These are phyloP conservation scores for Bombus affinis DNA, from an alignment of 1,140 invertebrate genomes.

Conservation along the genomic window DNA sequence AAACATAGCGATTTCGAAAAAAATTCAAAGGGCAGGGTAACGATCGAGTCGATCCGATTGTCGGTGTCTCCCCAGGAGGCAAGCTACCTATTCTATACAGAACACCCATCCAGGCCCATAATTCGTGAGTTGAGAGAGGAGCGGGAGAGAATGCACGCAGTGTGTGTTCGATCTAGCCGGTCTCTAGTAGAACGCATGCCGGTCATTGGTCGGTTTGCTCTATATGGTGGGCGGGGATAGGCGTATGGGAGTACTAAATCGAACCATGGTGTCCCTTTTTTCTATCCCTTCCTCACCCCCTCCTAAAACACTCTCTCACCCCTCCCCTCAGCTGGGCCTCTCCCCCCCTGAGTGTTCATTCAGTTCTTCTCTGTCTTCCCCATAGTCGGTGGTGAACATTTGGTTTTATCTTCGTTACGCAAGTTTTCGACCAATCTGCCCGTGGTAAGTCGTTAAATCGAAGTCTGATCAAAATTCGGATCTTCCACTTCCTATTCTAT, in stretches of 20 bases:
- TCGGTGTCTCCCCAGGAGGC: conserved; percentile 1
- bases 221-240: conserved; percentile 80
- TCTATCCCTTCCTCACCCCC: conserved; percentile 35
- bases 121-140: conserved; percentile 40
- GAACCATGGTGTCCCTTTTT: conserved; percentile 75
- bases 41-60: conserved; percentile 6
- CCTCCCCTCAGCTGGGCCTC: not conserved
- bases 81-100: conserved; percentile 1
- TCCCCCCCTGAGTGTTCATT: not conserved
- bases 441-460: not conserved
- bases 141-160: conserved; percentile 30
- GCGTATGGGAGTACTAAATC: conserved; percentile 74
- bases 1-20: not conserved
- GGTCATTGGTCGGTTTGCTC: conserved; percentile 78
- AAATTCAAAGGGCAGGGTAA: not conserved
- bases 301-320: not conserved
- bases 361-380: conserved; percentile 11
- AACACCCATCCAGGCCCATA: conserved; percentile 35
- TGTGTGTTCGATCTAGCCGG: conserved; percentile 63
- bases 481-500: not conserved
- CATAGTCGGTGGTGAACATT: not conserved
- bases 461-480: not conserved
- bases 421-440: not conserved
- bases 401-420: not conserved
- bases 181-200: conserved; percentile 72